Conservation (phyloP, 2,888 invertebrate species). For the Anodontia alba region DNA sequence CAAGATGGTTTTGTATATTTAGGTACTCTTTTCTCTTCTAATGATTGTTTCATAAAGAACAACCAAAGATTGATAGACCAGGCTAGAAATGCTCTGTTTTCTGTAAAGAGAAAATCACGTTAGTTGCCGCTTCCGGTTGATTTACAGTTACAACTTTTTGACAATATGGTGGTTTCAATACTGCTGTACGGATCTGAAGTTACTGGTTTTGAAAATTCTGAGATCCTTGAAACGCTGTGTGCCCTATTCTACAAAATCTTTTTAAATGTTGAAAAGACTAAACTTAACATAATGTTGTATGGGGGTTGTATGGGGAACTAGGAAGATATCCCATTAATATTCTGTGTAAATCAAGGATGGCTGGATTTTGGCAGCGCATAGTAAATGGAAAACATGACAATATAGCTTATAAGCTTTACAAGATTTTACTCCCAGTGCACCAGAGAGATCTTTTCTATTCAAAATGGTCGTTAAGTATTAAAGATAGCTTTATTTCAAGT, state of each 20-base stretch:
- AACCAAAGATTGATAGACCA: neutral
- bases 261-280: neutral
- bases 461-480: neutral
- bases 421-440: neutral
- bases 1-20: too few species aligned
- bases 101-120: neutral
- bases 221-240: neutral
- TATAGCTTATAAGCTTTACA: neutral
- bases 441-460: neutral
- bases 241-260: neutral
- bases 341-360: neutral
- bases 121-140: neutral
- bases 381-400: neutral
- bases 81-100: neutral
- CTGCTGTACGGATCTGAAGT: neutral
- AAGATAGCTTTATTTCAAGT: too few species aligned
- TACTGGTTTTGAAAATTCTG: neutral
- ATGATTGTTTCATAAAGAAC: too few species aligned
- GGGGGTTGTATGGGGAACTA: neutral
- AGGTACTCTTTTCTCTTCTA: too few species aligned
- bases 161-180: neutral
- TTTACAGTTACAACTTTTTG: neutral
- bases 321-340: neutral
- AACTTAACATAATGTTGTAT: neutral
- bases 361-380: neutral